These are phyloP conservation scores for Crepidodera aurea DNA, from an alignment of 2,888 invertebrate species.

Conservation along the genomic window DNA sequence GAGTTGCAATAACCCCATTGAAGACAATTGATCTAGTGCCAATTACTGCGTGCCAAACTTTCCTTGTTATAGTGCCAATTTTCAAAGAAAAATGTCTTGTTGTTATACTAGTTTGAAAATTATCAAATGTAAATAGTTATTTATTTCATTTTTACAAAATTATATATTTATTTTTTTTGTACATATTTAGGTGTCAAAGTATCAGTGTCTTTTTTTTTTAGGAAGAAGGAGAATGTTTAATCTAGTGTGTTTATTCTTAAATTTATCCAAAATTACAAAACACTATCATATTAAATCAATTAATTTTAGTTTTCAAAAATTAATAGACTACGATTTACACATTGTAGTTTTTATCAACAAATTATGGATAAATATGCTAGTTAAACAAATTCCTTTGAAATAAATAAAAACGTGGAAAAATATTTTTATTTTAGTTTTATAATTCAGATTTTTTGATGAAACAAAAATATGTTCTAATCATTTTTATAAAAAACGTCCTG, in stretches of 20 bases:
- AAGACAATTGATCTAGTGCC: slow-evolving; percentile 48
- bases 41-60: slow-evolving; percentile 54
- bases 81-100: slow-evolving; percentile 39
- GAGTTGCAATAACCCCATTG: slow-evolving; percentile 33
- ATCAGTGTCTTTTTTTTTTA: slow-evolving; percentile 35
- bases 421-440: not conserved
- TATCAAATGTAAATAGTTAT: slow-evolving; percentile 46
- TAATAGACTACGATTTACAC: too few relatives aligned
- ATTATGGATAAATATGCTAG: too few relatives aligned
- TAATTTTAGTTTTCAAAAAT: too few relatives aligned
- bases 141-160: slow-evolving; percentile 47
- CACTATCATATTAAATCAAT: too few relatives aligned
- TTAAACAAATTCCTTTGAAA: not conserved
- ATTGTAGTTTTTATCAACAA: too few relatives aligned
- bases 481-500: too few relatives aligned
- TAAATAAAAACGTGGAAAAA: not conserved
- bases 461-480: too few relatives aligned
- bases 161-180: slow-evolving; percentile 51
- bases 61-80: slow-evolving; percentile 49
- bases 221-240: not conserved
- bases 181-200: slow-evolving; percentile 45
- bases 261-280: too few relatives aligned
- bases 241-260: not conserved
- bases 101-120: slow-evolving; percentile 40
- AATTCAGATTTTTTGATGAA: not conserved